phyloP scores from a whole-genome alignment of 2,113 vertebrate genomes.

The Trematocara variabile region DNA sequence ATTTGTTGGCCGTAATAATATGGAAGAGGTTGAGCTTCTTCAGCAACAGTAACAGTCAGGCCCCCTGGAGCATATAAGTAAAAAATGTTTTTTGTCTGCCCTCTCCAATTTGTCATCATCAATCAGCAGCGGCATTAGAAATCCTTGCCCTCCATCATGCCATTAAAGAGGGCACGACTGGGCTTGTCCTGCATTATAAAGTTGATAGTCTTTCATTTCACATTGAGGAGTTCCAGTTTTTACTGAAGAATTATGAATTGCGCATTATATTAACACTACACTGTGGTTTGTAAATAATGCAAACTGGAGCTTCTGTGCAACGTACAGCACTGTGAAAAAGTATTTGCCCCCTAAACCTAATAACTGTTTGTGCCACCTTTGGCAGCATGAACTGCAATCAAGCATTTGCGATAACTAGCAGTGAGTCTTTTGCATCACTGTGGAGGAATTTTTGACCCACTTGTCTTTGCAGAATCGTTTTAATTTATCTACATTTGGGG shows the following conservation, averaged over 20 bases:
- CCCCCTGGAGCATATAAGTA: not conserved
- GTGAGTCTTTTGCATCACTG: not conserved
- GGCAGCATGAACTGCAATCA: not conserved
- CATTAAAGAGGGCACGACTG: not conserved
- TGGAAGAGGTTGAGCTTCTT: not conserved
- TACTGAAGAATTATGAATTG: not conserved
- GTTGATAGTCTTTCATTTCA: not conserved
- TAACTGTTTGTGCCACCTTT: not conserved
- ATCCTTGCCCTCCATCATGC: not conserved
- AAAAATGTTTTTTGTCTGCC: not conserved
- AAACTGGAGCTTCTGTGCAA: not conserved
- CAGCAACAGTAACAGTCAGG: not conserved
- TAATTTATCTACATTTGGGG: not conserved
- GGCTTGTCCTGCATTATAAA: not conserved
- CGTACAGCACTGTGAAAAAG: not conserved
- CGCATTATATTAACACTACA: not conserved
- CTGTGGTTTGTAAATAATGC: not conserved
- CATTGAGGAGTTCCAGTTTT: not conserved
- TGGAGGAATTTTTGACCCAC: not conserved
- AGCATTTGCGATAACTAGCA: not conserved
- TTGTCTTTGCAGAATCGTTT: not conserved
- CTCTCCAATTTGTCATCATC: not conserved
- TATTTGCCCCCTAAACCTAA: not conserved
- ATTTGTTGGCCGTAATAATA: constrained; percentile 27
- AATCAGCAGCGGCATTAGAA: not conserved